Base-by-base conservation (phyloP, 2,888 invertebrate genomes). In the Dynastes grantii region DNA sequence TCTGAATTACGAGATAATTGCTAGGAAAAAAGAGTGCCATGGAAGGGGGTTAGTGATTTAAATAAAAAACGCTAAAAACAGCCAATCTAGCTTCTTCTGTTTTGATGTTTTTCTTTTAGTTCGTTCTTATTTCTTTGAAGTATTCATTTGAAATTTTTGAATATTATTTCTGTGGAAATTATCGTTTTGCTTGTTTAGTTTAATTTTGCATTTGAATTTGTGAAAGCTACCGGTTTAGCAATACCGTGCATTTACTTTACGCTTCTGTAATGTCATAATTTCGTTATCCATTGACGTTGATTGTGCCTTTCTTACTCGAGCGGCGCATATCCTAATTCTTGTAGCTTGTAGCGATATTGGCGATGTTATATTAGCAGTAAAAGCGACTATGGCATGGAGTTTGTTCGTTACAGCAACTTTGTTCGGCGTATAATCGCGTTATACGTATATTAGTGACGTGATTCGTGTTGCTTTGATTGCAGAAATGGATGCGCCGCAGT, bases 401-500 rank as follows among this genome's bases (percentile, higher is more conserved):
- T 37, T 37, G 37, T 22, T 45, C 45, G 45, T 11, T 45, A 45
- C 9, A 45, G 9, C 45, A 45, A 45, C 11, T 11, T n/a, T 53
- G 53, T n/a, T 55, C n/a, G 55, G 16, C 55, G n/a, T 40, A 16
- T 63, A 63, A 22, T 76, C 53, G 37, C 11, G 55, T 58, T 58
- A 58, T 58, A 58, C 22, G 55, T n/a, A 16, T 45, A 45, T 58
- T 58, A 71, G 71, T 73, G 76, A 76, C 55, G 40, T 73, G 65
- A 79, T 77, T 73, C 61, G 64, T 27, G 45, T 45, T 45, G 45
- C 40, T 68, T 65, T 77, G 67, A 78, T 85, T 85, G 71, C 83
- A 87, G 88, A 85, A 82, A 96, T 96, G 96, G 96, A 96, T 88
- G 92, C 95, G 61, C 92, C 92, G 83, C 94, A 94, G 84, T 96